Conservation (phyloP, 2,113 vertebrate genomes). For the Ptychochromis oligacanthus region DNA sequence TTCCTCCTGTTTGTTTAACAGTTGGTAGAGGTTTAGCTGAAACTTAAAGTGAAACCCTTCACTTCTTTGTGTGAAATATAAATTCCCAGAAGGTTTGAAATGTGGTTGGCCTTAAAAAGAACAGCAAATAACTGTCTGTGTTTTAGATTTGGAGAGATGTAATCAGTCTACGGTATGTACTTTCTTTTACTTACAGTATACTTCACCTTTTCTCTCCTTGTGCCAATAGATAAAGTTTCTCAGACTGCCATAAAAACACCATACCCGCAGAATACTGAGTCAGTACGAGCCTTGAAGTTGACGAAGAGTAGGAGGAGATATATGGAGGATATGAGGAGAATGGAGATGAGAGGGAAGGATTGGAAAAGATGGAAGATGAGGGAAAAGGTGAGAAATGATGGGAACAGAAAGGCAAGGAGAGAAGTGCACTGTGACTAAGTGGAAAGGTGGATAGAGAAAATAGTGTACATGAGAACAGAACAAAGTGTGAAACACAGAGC, state of each 20-base stretch:
- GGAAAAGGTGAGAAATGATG: constrained; percentile 49
- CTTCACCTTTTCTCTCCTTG: not conserved
- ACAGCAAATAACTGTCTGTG: not conserved
- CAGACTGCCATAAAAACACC: constrained; percentile 26
- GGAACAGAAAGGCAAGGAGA: constrained; percentile 39
- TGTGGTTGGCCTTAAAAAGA: not conserved
- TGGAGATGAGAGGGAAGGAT: constrained; percentile 30
- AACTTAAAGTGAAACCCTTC: not conserved
- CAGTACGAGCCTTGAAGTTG: constrained; percentile 36
- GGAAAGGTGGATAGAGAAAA: constrained; percentile 49
- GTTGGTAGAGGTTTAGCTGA: not conserved
- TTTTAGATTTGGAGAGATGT: not conserved
- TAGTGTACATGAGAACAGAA: constrained; percentile 34
- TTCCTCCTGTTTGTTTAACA: not conserved
- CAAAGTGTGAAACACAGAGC: constrained; percentile 60
- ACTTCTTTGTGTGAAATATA: not conserved
- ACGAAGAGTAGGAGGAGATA: constrained; percentile 48
- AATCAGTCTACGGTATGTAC: not conserved
- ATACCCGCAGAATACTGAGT: constrained; percentile 54
- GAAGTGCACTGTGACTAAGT: constrained; percentile 35
- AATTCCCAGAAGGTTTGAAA: constrained; percentile 3
- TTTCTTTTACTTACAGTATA: not conserved
- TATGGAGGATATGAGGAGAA: constrained; percentile 45
- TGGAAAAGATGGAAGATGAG: constrained; percentile 45
- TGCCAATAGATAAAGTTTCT: constrained; percentile 16